Evolutionary conservation across 2,797 vertebrate species (phyloP).

Genomic region (Sebastes oblongus): DNA sequence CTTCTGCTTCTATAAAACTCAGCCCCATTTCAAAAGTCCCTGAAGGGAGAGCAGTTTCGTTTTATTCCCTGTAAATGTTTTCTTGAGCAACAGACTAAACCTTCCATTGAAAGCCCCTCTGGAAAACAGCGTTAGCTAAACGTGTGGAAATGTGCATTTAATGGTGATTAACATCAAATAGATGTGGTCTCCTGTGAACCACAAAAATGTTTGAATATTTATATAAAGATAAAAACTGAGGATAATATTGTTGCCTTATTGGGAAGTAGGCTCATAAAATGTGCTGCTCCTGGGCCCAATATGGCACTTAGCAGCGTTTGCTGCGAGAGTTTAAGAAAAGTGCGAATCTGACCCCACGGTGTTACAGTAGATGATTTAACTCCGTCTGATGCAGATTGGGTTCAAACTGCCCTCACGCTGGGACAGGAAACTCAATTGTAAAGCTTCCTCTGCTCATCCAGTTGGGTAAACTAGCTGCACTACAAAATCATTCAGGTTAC

Average conservation of each 20-base stretch:
- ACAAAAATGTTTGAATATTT: constrained; percentile 18
- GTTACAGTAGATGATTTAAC: background rate
- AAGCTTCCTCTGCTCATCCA: background rate
- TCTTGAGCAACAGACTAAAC: constrained; percentile 34
- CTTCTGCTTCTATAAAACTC: constrained; percentile 41
- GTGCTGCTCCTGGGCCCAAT: background rate
- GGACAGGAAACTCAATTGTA: background rate
- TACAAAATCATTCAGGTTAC: background rate
- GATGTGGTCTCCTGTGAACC: constrained; percentile 5
- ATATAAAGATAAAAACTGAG: constrained; percentile 4
- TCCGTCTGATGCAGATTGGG: background rate
- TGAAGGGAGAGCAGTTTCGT: constrained; percentile 44
- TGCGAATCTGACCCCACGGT: constrained; percentile 71
- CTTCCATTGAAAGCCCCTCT: constrained; percentile 24
- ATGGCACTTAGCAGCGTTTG: background rate
- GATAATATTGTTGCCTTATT: background rate
- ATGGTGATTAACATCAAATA: constrained; percentile 32
- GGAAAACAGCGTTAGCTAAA: constrained; percentile 17
- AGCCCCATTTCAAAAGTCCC: constrained; percentile 34
- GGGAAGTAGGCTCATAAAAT: background rate
- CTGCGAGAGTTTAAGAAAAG: background rate
- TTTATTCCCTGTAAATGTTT: constrained; percentile 55
- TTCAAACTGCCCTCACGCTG: background rate
- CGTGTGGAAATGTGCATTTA: constrained; percentile 38
- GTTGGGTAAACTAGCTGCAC: background rate